Base-by-base conservation (phyloP, 2,797 vertebrate genomes). In the Paratrypauchen microcephalus region DNA sequence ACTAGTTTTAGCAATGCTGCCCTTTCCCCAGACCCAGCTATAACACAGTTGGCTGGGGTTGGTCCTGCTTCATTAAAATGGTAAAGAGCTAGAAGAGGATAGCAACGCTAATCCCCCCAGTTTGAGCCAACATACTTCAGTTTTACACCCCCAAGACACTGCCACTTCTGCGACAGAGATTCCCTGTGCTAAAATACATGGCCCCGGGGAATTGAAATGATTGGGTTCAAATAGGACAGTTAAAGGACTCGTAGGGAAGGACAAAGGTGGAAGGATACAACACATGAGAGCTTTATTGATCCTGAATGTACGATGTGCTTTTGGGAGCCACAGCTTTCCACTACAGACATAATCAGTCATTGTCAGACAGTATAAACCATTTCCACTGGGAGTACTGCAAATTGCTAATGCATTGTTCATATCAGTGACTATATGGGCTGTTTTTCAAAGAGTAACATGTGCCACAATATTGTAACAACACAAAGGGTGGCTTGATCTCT, bases 51-150 rank as follows among this genome's bases (percentile, higher is more conserved):
- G 89, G 88, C 87, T 88, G 83, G 76, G 75, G 81, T 77, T 72
- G 75, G 82, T 76, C 80, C 75, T 72, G 82, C 73, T 87, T 91
- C 88, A 91, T 92, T 91, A 90, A 91, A 90, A 92, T 92, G 91
- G 86, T 90, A 92, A 92, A 89, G 84, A 91, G 86, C 80, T 88
- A 76, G 56, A 79, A 79, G 66, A 83, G 82, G 85, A 88, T 82
- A 82, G 82, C 69, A 71, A 76, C 69, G 82, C 75, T 90, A 89
- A 92, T 90, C 89, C 86, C 63, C 74, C 78, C 84, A 74, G 81
- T 81, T 72, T 69, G n/a, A 85, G 77, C 75, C 83, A 69, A 83
- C 85, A 73, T 83, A 85, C 85, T 63, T 72, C 76, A 81, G 72
- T 70, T 81, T 77, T 74, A 85, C 28, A 81, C 87, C 79, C 36